Evolutionary conservation across 2,797 vertebrate genomes (phyloP).

Genomic region (Huso huso): DNA sequence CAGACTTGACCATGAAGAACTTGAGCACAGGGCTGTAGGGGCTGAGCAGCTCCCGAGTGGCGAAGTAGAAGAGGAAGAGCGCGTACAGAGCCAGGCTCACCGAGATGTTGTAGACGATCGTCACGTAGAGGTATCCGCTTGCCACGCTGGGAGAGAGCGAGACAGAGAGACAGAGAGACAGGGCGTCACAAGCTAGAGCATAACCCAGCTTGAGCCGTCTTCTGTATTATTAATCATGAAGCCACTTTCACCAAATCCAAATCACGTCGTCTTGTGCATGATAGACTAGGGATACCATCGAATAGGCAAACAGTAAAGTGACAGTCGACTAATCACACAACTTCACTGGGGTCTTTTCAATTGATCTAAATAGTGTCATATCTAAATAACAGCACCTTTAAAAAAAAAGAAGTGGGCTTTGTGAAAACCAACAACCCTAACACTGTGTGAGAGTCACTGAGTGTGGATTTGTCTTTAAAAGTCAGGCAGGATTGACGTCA

Average conservation of each 20-base stretch:
- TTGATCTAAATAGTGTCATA: too few relatives aligned
- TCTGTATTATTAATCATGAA: too few relatives aligned
- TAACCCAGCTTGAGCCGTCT: accelerated
- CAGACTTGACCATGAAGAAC: constrained; percentile 96
- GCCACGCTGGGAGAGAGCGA: constrained; percentile 62
- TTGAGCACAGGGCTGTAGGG: constrained; percentile 92
- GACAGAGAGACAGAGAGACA: not conserved
- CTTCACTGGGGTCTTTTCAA: too few relatives aligned
- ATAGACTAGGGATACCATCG: too few relatives aligned
- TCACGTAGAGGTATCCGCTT: constrained; percentile 88
- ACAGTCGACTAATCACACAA: too few relatives aligned
- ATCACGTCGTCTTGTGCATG: too few relatives aligned
- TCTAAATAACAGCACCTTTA: too few relatives aligned
- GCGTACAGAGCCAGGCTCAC: constrained; percentile 92
- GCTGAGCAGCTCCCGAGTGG: constrained; percentile 82
- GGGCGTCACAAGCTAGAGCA: constrained; percentile 1
- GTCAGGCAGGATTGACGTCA: not conserved
- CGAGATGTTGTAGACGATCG: constrained; percentile 91
- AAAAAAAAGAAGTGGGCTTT: not conserved
- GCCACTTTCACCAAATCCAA: too few relatives aligned
- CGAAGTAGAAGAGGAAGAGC: constrained; percentile 93
- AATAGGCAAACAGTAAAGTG: too few relatives aligned
- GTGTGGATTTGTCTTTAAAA: not conserved
- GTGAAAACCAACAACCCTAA: not conserved
- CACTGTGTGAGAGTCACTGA: not conserved